Conservation (phyloP, 2,113 vertebrate species). For the Thinocorus orbignyianus region DNA sequence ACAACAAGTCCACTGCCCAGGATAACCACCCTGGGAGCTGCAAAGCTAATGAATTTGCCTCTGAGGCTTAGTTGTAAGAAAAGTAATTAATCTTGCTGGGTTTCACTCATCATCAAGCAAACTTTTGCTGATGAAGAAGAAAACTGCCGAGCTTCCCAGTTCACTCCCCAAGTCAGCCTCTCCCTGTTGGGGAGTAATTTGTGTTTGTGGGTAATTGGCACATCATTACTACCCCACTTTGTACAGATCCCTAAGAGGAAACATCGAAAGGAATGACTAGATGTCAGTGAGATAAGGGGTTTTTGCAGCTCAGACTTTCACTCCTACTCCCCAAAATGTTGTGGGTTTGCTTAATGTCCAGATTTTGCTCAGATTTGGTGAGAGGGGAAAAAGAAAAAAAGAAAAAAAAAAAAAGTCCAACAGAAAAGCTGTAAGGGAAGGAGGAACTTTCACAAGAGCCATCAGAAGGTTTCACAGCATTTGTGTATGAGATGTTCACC, state of each 20-base stretch:
- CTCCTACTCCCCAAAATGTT: neutral
- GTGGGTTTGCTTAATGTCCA: neutral
- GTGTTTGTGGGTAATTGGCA: neutral
- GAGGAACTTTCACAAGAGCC: neutral
- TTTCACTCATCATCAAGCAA: conserved; percentile 15
- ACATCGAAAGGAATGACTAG: rapidly evolving
- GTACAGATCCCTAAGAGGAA: neutral
- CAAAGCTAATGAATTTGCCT: neutral
- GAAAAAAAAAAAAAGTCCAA: neutral
- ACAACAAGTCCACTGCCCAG: neutral
- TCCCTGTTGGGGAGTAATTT: neutral
- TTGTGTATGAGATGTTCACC: neutral
- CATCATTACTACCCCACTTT: neutral
- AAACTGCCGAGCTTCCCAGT: neutral
- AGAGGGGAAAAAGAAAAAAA: neutral
- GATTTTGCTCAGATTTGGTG: neutral
- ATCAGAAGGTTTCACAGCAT: neutral
- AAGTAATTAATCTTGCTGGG: conserved; percentile 38
- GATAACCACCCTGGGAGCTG: neutral
- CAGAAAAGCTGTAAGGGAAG: neutral
- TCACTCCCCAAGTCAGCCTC: neutral
- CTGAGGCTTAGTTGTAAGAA: neutral
- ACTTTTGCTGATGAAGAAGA: neutral
- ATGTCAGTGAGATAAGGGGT: neutral
- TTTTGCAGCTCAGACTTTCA: neutral